These are phyloP conservation scores for Folsomia manolachei DNA, from an alignment of 2,888 invertebrate species.

Conservation along the genomic window DNA sequence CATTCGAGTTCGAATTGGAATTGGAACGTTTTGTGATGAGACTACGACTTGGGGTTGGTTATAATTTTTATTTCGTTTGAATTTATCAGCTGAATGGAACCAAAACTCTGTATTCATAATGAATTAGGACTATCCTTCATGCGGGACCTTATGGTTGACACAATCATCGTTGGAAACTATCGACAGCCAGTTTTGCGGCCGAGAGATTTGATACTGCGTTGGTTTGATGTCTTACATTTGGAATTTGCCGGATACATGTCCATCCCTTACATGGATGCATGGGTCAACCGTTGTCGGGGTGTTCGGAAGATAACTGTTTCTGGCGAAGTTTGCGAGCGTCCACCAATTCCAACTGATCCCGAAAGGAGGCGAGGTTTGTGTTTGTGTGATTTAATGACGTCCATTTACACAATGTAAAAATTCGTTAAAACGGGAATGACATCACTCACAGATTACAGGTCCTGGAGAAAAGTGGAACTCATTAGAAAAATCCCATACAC, in stretches of 20 bases:
- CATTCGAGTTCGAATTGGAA: slow-evolving; percentile 12
- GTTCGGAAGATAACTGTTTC: slow-evolving; percentile 7
- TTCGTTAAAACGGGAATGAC: too few relatives aligned
- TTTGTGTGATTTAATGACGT: too few relatives aligned
- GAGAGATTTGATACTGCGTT: background rate
- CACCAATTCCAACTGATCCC: background rate
- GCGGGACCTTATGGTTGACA: slow-evolving; percentile 21
- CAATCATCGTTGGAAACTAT: slow-evolving; percentile 14
- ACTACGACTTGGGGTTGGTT: slow-evolving; percentile 1
- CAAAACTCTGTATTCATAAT: background rate
- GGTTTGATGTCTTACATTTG: background rate
- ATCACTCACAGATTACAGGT: slow-evolving; percentile 1
- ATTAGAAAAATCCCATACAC: slow-evolving; percentile 3
- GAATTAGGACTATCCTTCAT: slow-evolving; percentile 6
- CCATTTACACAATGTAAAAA: too few relatives aligned
- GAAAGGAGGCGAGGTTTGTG: background rate
- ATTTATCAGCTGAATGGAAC: too few relatives aligned
- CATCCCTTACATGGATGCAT: slow-evolving; percentile 19
- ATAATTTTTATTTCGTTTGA: background rate
- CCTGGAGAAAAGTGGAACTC: slow-evolving; percentile 12
- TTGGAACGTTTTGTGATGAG: slow-evolving; percentile 7
- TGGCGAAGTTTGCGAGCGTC: slow-evolving; percentile 3
- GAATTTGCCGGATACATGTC: slow-evolving; percentile 10
- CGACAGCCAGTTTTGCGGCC: slow-evolving; percentile 16
- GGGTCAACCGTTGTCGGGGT: background rate